Evolutionary conservation across 2,888 invertebrate genomes (phyloP).

Genomic region (Camponotus fellah): DNA sequence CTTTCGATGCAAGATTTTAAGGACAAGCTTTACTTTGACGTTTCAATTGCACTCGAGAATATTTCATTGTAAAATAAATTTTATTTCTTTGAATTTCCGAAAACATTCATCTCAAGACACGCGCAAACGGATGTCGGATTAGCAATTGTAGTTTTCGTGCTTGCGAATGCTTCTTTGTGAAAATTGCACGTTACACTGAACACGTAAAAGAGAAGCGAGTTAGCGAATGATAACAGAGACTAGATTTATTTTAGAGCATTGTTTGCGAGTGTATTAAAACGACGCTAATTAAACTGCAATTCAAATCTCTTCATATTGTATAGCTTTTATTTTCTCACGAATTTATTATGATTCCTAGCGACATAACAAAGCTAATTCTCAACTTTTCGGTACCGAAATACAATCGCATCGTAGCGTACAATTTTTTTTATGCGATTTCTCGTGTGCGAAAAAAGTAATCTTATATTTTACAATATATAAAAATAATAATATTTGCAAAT

Average conservation of each 20-base stretch:
- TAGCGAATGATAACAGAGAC: background rate
- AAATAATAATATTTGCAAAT: background rate
- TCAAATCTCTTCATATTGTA: background rate
- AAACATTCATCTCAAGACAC: conserved; percentile 9
- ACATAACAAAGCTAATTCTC: background rate
- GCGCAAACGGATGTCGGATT: background rate
- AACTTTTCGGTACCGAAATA: background rate
- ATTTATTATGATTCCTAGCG: background rate
- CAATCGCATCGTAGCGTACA: background rate
- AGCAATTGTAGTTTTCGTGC: background rate
- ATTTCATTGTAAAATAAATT: conserved; percentile 16
- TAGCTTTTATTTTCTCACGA: background rate
- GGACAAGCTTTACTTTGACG: background rate
- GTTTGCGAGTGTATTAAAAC: background rate
- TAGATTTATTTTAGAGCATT: background rate
- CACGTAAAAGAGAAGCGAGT: background rate
- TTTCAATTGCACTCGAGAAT: background rate
- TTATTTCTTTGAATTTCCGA: conserved; percentile 5
- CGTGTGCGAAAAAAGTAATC: background rate
- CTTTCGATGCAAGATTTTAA: conserved; percentile 1
- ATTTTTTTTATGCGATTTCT: no score
- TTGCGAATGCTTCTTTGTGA: background rate
- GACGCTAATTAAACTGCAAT: conserved; percentile 3
- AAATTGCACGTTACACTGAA: background rate
- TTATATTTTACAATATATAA: background rate